phyloP scores from a whole-genome alignment of 2,113 vertebrate species.

The Smithornis capensis region DNA sequence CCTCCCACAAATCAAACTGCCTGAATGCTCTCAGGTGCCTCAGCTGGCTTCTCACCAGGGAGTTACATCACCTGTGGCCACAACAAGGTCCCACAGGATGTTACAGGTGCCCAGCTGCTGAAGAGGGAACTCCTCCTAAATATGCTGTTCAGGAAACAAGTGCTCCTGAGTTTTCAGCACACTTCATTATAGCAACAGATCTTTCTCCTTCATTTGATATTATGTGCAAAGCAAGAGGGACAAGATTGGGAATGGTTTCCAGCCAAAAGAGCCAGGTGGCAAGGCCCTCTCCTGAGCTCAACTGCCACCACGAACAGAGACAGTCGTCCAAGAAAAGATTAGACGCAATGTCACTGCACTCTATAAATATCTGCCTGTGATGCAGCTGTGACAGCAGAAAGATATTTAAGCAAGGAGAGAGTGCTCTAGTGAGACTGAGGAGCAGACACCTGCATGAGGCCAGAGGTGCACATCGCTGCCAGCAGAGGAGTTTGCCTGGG shows the following conservation, averaged over 20 bases:
- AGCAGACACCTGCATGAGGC: not conserved
- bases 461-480: not conserved
- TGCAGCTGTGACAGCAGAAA: not conserved
- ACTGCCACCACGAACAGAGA: not conserved
- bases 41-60: not conserved
- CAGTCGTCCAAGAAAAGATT: not conserved
- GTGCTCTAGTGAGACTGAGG: not conserved
- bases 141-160: slow-evolving; percentile 34
- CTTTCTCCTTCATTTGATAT: slow-evolving; percentile 12
- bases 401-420: slow-evolving; percentile 7
- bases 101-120: not conserved
- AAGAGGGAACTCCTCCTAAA: not conserved
- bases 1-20: not conserved
- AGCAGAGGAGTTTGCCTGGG: not conserved
- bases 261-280: slow-evolving; percentile 33
- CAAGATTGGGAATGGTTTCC: not conserved
- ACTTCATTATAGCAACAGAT: slow-evolving; percentile 15
- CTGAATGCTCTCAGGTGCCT: not conserved
- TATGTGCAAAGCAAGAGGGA: not conserved
- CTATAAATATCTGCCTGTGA: slow-evolving; percentile 45
- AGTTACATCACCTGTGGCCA: not conserved
- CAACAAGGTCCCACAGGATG: not conserved
- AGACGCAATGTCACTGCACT: not conserved
- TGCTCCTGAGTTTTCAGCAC: not conserved
- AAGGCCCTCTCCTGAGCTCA: slow-evolving; percentile 5